A percentile compares a stretch with the other conserved stretches of the same genome.
Conservation (phyloP, 2,888 invertebrate genomes). For the Oligia fasciuncula region DNA sequence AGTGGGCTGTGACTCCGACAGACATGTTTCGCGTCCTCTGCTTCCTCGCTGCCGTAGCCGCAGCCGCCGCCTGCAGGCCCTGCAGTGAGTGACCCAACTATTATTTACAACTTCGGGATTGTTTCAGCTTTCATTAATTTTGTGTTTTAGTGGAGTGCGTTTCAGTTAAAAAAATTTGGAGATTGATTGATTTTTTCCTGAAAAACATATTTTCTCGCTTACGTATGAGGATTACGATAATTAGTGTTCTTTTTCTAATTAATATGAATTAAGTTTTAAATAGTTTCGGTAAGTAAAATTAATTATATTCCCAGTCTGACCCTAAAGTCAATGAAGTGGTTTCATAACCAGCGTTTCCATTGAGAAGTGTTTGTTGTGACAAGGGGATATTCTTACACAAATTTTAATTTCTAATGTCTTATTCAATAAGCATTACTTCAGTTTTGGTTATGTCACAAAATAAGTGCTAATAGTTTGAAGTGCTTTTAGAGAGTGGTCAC, state of each 20-base stretch:
- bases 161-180: background rate
- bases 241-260: constrained; percentile 22
- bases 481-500: constrained; percentile 79
- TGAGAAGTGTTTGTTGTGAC: constrained; percentile 44
- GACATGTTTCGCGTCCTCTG: constrained; percentile 87
- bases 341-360: constrained; percentile 37
- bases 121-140: constrained; percentile 47
- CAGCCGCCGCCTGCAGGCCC: constrained; percentile 84
- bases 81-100: constrained; percentile 85
- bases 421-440: constrained; percentile 71
- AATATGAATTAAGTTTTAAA: constrained; percentile 16
- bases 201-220: background rate
- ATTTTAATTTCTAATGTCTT: constrained; percentile 73
- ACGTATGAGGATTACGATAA: constrained; percentile 1
- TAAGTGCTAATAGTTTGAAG: constrained; percentile 77
- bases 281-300: constrained; percentile 44
- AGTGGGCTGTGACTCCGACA: constrained; percentile 83
- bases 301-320: constrained; percentile 15
- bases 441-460: constrained; percentile 80
- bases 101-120: constrained; percentile 44
- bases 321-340: constrained; percentile 10
- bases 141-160: constrained; percentile 61
- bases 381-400: constrained; percentile 47
- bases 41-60: constrained; percentile 80
- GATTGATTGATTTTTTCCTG: background rate